These are phyloP conservation scores for Physocephala rufipes DNA, from an alignment of 2,888 invertebrate species.

Conservation along the genomic window DNA sequence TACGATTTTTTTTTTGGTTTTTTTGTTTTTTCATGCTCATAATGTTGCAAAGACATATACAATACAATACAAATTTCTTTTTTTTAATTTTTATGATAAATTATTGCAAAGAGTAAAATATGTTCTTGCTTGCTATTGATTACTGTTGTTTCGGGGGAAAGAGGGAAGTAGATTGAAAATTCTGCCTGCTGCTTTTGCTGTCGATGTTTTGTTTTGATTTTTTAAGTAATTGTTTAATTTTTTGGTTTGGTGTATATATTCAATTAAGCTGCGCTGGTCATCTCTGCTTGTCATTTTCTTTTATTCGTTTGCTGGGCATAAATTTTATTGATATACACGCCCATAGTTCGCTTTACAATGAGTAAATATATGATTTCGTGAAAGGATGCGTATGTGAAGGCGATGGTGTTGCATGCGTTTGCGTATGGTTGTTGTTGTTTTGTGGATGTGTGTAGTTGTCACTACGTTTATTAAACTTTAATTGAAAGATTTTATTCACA, in stretches of 20 bases:
- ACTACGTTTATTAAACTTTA: background rate
- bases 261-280: background rate
- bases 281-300: background rate
- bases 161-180: constrained; percentile 1
- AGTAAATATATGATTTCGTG: background rate
- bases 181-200: background rate
- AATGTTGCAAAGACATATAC: constrained; percentile 25
- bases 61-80: background rate
- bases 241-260: background rate
- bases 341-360: background rate
- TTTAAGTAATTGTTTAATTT: constrained; percentile 5
- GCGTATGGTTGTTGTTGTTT: background rate
- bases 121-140: constrained; percentile 9
- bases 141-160: background rate
- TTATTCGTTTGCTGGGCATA: background rate
- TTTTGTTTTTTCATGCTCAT: constrained; percentile 23
- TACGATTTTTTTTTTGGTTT: constrained; percentile 39
- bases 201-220: background rate
- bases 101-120: constrained; percentile 23
- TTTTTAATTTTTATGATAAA: constrained; percentile 4
- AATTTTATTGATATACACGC: background rate
- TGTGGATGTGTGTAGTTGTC: background rate
- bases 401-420: background rate
- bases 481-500: constrained; percentile 12
- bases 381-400: background rate